Conservation (phyloP, 2,888 invertebrate genomes). For the Thyatira batis region DNA sequence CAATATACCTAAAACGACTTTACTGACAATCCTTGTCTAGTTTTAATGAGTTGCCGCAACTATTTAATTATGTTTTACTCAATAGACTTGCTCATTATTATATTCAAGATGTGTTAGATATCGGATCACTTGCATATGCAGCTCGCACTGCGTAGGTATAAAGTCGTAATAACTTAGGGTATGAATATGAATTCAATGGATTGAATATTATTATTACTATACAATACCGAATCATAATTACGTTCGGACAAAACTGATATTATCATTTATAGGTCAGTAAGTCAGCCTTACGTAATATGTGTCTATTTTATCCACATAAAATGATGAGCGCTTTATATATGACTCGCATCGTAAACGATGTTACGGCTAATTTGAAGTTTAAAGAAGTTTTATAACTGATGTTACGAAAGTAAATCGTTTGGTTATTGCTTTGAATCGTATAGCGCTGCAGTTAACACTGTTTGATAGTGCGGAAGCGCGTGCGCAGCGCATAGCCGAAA, state of each 20-base stretch:
- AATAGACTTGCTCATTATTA: not conserved
- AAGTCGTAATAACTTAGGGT: not conserved
- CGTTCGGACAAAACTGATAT: not conserved
- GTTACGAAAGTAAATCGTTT: constrained; percentile 42
- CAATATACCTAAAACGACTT: too few relatives aligned
- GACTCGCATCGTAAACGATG: not conserved
- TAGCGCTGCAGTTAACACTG: constrained; percentile 13
- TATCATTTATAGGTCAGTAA: constrained; percentile 2
- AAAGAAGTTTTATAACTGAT: constrained; percentile 38
- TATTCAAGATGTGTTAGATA: constrained; percentile 1
- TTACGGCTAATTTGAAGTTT: constrained; percentile 25
- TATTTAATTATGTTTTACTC: not conserved
- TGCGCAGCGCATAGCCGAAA: constrained; percentile 23
- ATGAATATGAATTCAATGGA: not conserved
- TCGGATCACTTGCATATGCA: not conserved
- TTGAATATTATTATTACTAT: not conserved
- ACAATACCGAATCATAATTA: not conserved
- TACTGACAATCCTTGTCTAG: not conserved
- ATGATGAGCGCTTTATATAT: not conserved
- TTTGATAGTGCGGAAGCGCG: constrained; percentile 30
- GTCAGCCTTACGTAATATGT: not conserved
- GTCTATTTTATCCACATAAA: not conserved
- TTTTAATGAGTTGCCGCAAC: not conserved
- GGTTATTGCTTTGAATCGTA: constrained; percentile 25
- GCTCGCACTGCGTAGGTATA: not conserved